Percentiles rank a stretch among this genome's conserved stretches.
Evolutionary conservation across 2,113 vertebrate species (phyloP).

Genomic region (Hipposideros armiger): DNA sequence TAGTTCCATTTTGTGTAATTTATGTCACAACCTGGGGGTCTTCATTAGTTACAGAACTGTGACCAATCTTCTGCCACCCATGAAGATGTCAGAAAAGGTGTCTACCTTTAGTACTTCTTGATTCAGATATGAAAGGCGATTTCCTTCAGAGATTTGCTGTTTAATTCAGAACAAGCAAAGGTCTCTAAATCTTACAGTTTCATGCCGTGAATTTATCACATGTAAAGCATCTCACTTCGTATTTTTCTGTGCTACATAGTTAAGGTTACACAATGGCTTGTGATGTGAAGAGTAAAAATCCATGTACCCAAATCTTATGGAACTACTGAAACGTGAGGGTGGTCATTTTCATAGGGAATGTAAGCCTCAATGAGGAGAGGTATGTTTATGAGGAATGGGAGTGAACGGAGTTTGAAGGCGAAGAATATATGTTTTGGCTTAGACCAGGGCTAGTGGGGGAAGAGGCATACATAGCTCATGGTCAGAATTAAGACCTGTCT

Average conservation of each 20-base stretch:
- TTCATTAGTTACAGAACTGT: constrained; percentile 56
- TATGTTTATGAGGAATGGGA: neutral
- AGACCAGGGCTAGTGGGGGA: neutral
- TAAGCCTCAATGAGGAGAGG: neutral
- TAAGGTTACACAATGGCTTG: neutral
- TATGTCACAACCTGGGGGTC: neutral
- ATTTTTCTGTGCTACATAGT: neutral
- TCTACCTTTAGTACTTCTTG: constrained; percentile 24
- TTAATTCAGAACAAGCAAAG: constrained; percentile 51
- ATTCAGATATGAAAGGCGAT: constrained; percentile 32
- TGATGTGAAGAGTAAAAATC: neutral
- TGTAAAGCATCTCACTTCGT: neutral
- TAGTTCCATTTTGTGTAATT: constrained; percentile 36
- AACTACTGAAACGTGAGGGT: neutral
- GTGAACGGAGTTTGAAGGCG: neutral
- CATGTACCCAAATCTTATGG: neutral
- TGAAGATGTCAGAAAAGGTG: neutral
- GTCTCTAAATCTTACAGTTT: neutral
- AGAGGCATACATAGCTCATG: neutral
- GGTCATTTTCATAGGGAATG: neutral
- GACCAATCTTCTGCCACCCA: neutral
- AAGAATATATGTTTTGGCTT: neutral
- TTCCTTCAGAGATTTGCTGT: constrained; percentile 38
- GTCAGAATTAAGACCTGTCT: neutral
- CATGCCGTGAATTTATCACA: neutral